Evolutionary conservation across 2,113 vertebrate species (phyloP), one percentile per base, ranked within the genome.

Genomic region (Brevimyrus niger): DNA sequence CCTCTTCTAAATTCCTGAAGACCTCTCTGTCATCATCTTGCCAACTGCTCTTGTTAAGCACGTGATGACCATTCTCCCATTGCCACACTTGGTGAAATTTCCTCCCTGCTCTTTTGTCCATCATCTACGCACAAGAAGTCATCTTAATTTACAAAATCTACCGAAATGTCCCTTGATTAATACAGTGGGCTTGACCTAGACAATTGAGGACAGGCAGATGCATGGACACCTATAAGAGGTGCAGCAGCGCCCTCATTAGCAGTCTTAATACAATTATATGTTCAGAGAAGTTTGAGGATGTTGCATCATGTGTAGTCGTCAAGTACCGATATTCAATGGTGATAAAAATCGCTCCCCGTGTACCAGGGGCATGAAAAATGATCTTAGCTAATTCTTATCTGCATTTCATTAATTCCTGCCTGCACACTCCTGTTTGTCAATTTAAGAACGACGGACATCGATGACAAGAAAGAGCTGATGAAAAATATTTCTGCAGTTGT

Each of bases 1-100:
- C 94, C 92, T 91, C 95, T 95, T 94, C 95, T 96, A 95, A 96
- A 96, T 95, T 96, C 95, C 95, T 95, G 95, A 95, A 96, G 95
- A 96, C 94, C 93, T 92, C 94, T 96, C 95, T 97, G 96, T 96
- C 96, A 96, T 95, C 96, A 94, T 92, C 91, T 91, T 95, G 94
- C 95, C 95, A 97, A 96, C 96, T 97, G 96, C 93, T 94, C 87
- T 93, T 92, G 93, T 94, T 93, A 96, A 95, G 96, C 94, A 94
- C 88, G 92, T 94, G 21, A 94, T 91, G 91, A 91, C 92, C 89
- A 92, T 93, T 92, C 94, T 90, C 93, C 91, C 73, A 90, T 92
- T 91, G 44, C 89, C 86, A 53, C 83, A 5, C 89, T 42, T 27
- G 15, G 91, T 90, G 17, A 87, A 87, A 87, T 84, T 38, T 53